These are phyloP conservation scores for Athalia rosae DNA, from an alignment of 2,888 invertebrate genomes.

Conservation along the genomic window DNA sequence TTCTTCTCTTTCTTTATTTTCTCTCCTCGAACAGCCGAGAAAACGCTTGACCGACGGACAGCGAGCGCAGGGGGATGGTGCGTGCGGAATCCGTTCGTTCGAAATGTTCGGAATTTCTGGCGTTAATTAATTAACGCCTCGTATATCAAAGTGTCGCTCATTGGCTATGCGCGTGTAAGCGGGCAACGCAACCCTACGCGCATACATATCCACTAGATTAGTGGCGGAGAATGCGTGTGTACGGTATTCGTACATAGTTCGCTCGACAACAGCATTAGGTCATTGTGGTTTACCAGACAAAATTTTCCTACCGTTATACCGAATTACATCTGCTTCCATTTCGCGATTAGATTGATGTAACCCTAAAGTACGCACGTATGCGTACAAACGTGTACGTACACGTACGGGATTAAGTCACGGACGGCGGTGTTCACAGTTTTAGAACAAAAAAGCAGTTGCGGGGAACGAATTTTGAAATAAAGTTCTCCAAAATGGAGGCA, in stretches of 20 bases:
- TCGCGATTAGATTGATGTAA: too few relatives aligned
- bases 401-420: too few relatives aligned
- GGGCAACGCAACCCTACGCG: slow-evolving; percentile 20
- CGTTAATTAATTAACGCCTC: slow-evolving; percentile 43
- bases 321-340: too few relatives aligned
- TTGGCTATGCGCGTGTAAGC: background rate
- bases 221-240: slow-evolving; percentile 31
- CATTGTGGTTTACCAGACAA: slow-evolving; percentile 40
- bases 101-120: slow-evolving; percentile 16
- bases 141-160: slow-evolving; percentile 40
- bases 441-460: too few relatives aligned
- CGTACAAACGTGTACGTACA: too few relatives aligned
- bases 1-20: too few relatives aligned
- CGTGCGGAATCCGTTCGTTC: background rate
- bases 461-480: too few relatives aligned
- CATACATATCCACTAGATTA: slow-evolving; percentile 36
- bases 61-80: background rate
- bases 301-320: slow-evolving; percentile 27
- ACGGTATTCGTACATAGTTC: slow-evolving; percentile 19
- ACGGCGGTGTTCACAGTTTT: too few relatives aligned
- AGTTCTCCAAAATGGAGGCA: too few relatives aligned
- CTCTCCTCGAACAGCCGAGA: background rate
- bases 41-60: too few relatives aligned
- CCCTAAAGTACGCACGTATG: too few relatives aligned
- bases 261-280: slow-evolving; percentile 41